Evolutionary conservation across 2,888 invertebrate genomes (phyloP).

Genomic region (Tuta absoluta): DNA sequence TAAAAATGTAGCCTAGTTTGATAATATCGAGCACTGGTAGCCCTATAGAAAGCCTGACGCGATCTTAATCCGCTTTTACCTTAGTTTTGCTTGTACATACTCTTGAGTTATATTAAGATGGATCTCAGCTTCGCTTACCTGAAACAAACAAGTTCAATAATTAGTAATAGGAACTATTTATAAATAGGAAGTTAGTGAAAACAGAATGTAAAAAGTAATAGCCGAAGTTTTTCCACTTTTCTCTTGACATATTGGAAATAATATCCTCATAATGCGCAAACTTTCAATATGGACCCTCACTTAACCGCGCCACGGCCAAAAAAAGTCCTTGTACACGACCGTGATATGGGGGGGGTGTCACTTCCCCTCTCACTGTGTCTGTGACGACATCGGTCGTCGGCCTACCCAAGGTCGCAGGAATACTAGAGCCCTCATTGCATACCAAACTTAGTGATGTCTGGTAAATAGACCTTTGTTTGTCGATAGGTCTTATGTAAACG

Average conservation of each 20-base stretch:
- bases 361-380: background rate
- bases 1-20: too few relatives aligned
- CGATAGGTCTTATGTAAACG: background rate
- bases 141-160: conserved; percentile 13
- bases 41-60: background rate
- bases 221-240: too few relatives aligned
- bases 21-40: too few relatives aligned
- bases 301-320: background rate
- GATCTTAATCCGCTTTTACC: background rate
- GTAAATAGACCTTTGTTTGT: background rate
- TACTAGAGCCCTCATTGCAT: conserved; percentile 16
- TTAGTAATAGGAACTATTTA: background rate
- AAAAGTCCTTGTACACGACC: background rate
- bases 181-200: too few relatives aligned
- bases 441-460: conserved; percentile 16
- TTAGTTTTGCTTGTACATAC: background rate
- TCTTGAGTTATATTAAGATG: background rate
- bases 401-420: conserved; percentile 47
- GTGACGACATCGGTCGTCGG: conserved; percentile 61
- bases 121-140: background rate
- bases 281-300: background rate
- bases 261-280: background rate
- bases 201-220: too few relatives aligned
- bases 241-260: background rate
- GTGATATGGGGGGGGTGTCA: background rate